phyloP scores from a whole-genome alignment of 2,888 invertebrate species.

The Chrysolina oricalcia region DNA sequence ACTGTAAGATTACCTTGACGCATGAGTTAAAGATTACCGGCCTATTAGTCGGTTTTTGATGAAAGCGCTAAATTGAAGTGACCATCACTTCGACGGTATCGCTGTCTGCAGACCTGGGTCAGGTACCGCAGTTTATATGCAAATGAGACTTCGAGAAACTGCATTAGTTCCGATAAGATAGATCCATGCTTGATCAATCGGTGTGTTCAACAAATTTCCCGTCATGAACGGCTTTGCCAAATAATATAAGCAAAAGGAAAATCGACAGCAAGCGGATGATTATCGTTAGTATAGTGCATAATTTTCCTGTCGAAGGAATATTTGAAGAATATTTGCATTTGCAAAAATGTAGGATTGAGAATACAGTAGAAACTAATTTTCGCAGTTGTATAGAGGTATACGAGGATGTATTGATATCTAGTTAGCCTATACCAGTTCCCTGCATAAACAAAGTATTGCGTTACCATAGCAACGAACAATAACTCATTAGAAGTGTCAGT shows the following conservation, averaged over 20 bases:
- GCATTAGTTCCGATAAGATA: constrained; percentile 40
- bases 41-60: neutral
- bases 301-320: no score
- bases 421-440: no score
- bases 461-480: no score
- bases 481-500: no score
- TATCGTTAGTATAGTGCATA: no score
- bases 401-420: no score
- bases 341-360: no score
- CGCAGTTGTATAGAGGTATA: no score
- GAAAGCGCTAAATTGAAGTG: constrained; percentile 21
- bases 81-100: constrained; percentile 38
- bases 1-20: neutral
- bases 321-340: no score
- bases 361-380: no score
- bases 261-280: neutral
- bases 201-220: constrained; percentile 10
- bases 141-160: constrained; percentile 41
- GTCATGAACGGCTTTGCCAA: neutral
- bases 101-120: constrained; percentile 43
- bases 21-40: neutral
- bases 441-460: no score
- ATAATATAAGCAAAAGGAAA: neutral
- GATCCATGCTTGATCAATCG: constrained; percentile 35
- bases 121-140: constrained; percentile 45